A percentile compares a stretch with the other conserved stretches of the same genome.
Evolutionary conservation across 2,888 invertebrate genomes (phyloP).

Genomic region (Timema podura): DNA sequence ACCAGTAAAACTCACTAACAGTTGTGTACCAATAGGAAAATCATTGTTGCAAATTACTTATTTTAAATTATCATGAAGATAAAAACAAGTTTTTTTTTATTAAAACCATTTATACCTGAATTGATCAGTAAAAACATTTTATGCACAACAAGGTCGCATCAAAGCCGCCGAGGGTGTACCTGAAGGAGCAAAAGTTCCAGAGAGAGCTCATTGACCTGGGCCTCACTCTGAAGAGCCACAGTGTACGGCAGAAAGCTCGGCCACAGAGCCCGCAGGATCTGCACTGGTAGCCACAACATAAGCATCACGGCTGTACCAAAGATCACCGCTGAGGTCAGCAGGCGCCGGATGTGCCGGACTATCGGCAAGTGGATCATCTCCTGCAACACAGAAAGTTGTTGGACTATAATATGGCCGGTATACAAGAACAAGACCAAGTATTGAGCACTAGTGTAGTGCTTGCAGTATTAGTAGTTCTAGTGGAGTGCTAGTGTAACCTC

Average conservation of each 20-base stretch:
- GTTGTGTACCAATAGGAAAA: no score
- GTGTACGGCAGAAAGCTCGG: constrained; percentile 94
- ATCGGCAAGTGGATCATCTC: constrained; percentile 98
- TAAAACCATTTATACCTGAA: no score
- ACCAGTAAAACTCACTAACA: constrained; percentile 2
- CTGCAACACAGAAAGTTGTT: constrained; percentile 44
- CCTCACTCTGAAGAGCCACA: constrained; percentile 75
- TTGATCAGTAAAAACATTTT: no score
- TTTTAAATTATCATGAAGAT: no score
- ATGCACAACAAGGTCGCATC: no score
- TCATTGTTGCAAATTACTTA: no score
- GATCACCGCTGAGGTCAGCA: constrained; percentile 89
- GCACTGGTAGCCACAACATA: constrained; percentile 93
- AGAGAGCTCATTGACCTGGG: constrained; percentile 90
- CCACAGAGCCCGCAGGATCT: constrained; percentile 72
- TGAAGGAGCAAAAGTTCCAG: constrained; percentile 87
- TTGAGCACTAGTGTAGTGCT: no score
- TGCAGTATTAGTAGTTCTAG: no score
- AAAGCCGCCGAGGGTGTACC: constrained; percentile 44
- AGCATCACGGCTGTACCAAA: constrained; percentile 94
- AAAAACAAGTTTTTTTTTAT: no score
- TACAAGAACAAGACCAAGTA: no score
- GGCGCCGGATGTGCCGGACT: constrained; percentile 80
- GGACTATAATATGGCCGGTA: no score
- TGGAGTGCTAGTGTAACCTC: no score